Conservation (phyloP, 2,888 invertebrate species). For the Drosophila kanekoi region DNA sequence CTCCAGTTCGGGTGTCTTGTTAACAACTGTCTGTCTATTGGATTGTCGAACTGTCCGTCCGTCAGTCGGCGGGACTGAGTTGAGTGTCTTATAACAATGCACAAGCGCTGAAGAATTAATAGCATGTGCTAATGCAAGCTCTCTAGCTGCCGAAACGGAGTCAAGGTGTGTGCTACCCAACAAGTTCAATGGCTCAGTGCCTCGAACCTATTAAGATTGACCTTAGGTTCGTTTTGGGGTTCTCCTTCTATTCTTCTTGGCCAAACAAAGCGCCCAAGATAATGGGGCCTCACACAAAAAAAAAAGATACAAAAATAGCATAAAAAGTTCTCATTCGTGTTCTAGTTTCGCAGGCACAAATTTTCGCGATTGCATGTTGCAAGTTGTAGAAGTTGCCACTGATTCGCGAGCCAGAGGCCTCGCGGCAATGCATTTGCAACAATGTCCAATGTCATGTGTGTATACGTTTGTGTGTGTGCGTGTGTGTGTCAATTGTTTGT, state of each 20-base stretch:
- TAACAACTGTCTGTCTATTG: conserved; percentile 38
- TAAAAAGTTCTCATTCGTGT: conserved; percentile 82
- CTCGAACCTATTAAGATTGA: conserved; percentile 79
- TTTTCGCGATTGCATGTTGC: conserved; percentile 55
- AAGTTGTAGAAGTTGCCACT: conserved; percentile 40
- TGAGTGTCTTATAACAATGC: conserved; percentile 61
- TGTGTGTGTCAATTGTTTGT: conserved; percentile 60
- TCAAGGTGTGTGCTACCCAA: conserved; percentile 65
- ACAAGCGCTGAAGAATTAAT: conserved; percentile 67
- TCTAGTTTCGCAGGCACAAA: conserved; percentile 77
- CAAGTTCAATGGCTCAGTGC: conserved; percentile 82
- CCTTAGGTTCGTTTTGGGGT: conserved; percentile 67
- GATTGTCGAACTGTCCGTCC: conserved; percentile 27
- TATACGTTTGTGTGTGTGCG: conserved; percentile 18
- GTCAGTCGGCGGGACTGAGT: conserved; percentile 6
- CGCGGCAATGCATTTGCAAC: conserved; percentile 44
- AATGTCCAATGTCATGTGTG: conserved; percentile 65
- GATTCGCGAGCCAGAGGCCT: conserved; percentile 43
- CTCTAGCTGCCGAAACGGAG: conserved; percentile 55
- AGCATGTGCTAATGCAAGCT: conserved; percentile 62
- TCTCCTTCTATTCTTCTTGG: conserved; percentile 38
- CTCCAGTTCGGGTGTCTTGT: conserved; percentile 38
- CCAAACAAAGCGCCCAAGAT: conserved; percentile 53
- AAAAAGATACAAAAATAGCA: conserved; percentile 46
- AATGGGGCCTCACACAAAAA: conserved; percentile 38